phyloP scores from a whole-genome alignment of 2,888 invertebrate genomes.

The Myopa testacea region DNA sequence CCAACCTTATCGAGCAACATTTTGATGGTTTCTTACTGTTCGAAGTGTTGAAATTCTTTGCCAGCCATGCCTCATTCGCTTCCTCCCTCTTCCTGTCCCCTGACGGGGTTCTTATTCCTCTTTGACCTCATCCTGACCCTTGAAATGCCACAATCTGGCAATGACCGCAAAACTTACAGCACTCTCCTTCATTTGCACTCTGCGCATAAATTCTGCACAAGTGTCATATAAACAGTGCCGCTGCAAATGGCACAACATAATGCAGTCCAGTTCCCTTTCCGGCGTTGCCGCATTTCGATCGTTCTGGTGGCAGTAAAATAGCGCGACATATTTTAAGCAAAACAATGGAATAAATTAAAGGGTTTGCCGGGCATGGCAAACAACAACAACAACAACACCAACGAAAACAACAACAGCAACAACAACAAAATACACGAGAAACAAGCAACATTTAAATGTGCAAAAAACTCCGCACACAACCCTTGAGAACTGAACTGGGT shows the following conservation, averaged over 20 bases:
- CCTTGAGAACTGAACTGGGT: neutral
- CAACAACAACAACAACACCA: neutral
- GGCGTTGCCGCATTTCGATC: slow-evolving; percentile 26
- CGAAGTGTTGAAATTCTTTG: neutral
- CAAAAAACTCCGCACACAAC: neutral
- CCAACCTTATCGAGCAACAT: no score
- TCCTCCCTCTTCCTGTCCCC: neutral
- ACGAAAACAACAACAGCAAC: no score
- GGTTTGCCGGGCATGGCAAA: neutral
- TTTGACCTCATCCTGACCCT: neutral
- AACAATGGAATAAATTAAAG: slow-evolving; percentile 20
- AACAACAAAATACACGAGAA: no score
- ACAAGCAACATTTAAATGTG: neutral
- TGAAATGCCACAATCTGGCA: slow-evolving; percentile 43
- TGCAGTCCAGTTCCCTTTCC: slow-evolving; percentile 43
- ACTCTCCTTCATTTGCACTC: slow-evolving; percentile 15
- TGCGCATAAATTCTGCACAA: slow-evolving; percentile 25
- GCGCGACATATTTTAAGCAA: slow-evolving; percentile 5
- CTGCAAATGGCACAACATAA: slow-evolving; percentile 39
- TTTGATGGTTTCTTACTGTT: neutral
- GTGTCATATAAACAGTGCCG: slow-evolving; percentile 22
- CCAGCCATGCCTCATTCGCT: neutral
- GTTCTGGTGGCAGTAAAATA: neutral
- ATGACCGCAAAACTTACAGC: slow-evolving; percentile 42
- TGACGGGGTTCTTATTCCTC: no score